phyloP scores from a whole-genome alignment of 2,797 vertebrate genomes.

The Bradypus variegatus region DNA sequence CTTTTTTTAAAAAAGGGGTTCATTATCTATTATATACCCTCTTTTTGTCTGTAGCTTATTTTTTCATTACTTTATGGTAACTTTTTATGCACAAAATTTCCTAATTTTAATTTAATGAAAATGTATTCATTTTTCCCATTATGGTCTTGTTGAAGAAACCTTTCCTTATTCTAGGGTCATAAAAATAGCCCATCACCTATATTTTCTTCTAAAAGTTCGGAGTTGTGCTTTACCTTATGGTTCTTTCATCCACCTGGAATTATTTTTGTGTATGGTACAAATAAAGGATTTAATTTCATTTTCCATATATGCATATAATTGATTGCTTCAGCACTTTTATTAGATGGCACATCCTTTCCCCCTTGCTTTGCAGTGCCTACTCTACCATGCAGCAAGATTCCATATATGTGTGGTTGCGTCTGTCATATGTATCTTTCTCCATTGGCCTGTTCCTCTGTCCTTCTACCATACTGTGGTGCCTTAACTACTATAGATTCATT shows the following conservation, averaged over 20 bases:
- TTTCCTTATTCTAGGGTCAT: neutral
- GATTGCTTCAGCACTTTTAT: neutral
- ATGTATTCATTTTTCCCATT: neutral
- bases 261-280: neutral
- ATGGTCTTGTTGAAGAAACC: neutral
- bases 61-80: neutral
- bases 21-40: neutral
- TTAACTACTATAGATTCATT: neutral
- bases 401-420: rapidly evolving
- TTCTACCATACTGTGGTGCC: neutral
- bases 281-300: neutral
- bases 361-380: neutral
- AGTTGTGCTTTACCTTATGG: neutral
- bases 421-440: neutral
- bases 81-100: neutral
- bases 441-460: neutral
- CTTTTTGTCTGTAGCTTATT: neutral
- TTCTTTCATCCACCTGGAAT: neutral
- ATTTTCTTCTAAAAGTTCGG: neutral
- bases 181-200: neutral
- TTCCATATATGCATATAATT: neutral
- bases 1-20: neutral
- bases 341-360: neutral
- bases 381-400: neutral
- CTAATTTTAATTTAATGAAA: slow-evolving; percentile 12